Evolutionary conservation across 2,797 vertebrate genomes (phyloP).

Genomic region (Adelosebastes latens): DNA sequence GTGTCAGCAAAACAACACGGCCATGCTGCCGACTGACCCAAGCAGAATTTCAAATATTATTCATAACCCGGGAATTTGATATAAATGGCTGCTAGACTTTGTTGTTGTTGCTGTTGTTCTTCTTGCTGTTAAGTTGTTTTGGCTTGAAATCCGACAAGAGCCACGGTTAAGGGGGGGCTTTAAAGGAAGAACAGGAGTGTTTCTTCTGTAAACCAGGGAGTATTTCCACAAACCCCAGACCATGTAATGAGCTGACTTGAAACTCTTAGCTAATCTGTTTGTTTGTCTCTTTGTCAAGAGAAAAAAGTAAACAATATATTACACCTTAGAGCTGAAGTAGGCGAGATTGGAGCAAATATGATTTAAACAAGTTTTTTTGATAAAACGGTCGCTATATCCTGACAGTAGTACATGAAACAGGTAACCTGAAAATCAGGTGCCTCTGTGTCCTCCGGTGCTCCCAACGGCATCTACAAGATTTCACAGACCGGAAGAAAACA

Average conservation of each 20-base stretch:
- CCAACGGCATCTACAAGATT: no score
- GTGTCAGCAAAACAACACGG: conserved; percentile 63
- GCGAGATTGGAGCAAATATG: no score
- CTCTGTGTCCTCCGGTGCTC: no score
- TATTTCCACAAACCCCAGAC: conserved; percentile 18
- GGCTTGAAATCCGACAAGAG: conserved; percentile 10
- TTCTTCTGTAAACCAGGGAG: conserved; percentile 10
- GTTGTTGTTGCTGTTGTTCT: conserved; percentile 34
- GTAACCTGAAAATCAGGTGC: no score
- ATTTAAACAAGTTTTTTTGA: no score
- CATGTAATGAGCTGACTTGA: conserved; percentile 14
- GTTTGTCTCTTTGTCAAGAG: neutral
- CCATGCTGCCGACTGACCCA: conserved; percentile 48
- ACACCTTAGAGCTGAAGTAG: neutral
- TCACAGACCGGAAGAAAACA: no score
- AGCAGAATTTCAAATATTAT: conserved; percentile 34
- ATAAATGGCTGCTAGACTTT: conserved; percentile 33
- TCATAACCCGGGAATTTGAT: conserved; percentile 16
- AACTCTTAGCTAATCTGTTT: conserved; percentile 4
- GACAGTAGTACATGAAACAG: no score
- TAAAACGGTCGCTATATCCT: no score
- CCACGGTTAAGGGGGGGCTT: neutral
- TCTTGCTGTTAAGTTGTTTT: conserved; percentile 15
- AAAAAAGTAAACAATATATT: neutral
- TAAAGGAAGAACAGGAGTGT: neutral